Percentiles rank a stretch among this genome's conserved stretches.
Conservation (phyloP, 2,888 invertebrate genomes). For the Hedychridium roseum region DNA sequence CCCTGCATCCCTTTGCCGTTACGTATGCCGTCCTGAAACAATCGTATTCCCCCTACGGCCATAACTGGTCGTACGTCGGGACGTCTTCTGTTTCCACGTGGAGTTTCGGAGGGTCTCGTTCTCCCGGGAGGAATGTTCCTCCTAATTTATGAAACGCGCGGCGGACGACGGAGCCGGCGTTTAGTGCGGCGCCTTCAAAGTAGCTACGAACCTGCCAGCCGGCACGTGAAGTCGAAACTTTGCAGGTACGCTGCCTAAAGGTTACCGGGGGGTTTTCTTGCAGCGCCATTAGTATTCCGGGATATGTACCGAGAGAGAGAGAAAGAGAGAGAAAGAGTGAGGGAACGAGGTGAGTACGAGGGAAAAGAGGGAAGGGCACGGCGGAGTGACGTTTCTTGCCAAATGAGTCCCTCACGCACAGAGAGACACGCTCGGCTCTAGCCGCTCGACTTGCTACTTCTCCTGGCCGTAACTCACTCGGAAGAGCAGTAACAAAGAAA, state of each 20-base stretch:
- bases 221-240: slow-evolving; percentile 31
- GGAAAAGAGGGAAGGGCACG: not conserved
- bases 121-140: slow-evolving; percentile 35
- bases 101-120: slow-evolving; percentile 35
- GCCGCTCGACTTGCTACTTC: slow-evolving; percentile 30
- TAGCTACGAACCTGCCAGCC: slow-evolving; percentile 19
- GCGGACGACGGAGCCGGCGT: slow-evolving; percentile 34
- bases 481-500: slow-evolving; percentile 25
- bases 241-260: slow-evolving; percentile 21
- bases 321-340: slow-evolving; percentile 12
- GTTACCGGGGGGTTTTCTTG: slow-evolving; percentile 28
- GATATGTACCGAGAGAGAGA: slow-evolving; percentile 16
- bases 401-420: slow-evolving; percentile 39
- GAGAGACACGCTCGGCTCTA: slow-evolving; percentile 36
- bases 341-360: slow-evolving; percentile 12
- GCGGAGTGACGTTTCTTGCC: slow-evolving; percentile 12
- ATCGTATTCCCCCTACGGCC: slow-evolving; percentile 42
- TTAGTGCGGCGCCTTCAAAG: slow-evolving; percentile 25
- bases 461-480: slow-evolving; percentile 18
- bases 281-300: slow-evolving; percentile 33
- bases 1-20: slow-evolving; percentile 29
- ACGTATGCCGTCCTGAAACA: slow-evolving; percentile 38
- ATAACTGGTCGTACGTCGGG: slow-evolving; percentile 29
- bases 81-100: slow-evolving; percentile 28
- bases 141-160: slow-evolving; percentile 40